Percentiles rank a stretch among this genome's conserved stretches.
These are phyloP conservation scores for Notodonta dromedarius DNA, from an alignment of 2,888 invertebrate genomes.

Conservation along the genomic window DNA sequence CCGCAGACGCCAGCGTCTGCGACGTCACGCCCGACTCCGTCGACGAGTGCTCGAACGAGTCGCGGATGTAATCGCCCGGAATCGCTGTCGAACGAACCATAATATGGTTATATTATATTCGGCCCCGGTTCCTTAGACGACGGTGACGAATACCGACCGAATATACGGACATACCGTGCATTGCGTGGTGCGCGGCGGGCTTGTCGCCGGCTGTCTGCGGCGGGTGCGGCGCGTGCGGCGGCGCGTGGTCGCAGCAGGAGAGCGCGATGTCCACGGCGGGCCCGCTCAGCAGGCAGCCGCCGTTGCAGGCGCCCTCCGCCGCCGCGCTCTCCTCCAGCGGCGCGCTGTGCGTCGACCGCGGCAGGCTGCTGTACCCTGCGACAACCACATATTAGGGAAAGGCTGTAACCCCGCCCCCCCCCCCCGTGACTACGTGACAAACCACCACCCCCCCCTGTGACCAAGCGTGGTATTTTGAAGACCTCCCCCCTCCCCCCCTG, in stretches of 20 bases:
- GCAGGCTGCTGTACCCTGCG: constrained; percentile 92
- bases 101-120: neutral
- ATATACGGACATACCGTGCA: neutral
- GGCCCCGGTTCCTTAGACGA: no score
- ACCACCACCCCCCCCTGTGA: no score
- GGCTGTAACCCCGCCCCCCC: no score
- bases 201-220: constrained; percentile 34
- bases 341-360: constrained; percentile 92
- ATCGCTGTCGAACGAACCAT: constrained; percentile 15
- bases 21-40: constrained; percentile 88
- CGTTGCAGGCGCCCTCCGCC: constrained; percentile 69
- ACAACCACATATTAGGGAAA: neutral
- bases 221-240: constrained; percentile 88
- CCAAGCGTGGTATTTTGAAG: no score
- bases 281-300: constrained; percentile 80
- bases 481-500: no score
- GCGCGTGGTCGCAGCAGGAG: constrained; percentile 85
- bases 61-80: constrained; percentile 86
- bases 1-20: constrained; percentile 82
- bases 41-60: constrained; percentile 89
- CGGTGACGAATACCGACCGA: no score
- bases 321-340: constrained; percentile 79
- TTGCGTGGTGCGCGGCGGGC: neutral
- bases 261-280: constrained; percentile 83
- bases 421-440: no score